Percentiles rank a stretch among this genome's conserved stretches.
Evolutionary conservation across 2,888 invertebrate species (phyloP).

Genomic region (Leptinotarsa juncta): DNA sequence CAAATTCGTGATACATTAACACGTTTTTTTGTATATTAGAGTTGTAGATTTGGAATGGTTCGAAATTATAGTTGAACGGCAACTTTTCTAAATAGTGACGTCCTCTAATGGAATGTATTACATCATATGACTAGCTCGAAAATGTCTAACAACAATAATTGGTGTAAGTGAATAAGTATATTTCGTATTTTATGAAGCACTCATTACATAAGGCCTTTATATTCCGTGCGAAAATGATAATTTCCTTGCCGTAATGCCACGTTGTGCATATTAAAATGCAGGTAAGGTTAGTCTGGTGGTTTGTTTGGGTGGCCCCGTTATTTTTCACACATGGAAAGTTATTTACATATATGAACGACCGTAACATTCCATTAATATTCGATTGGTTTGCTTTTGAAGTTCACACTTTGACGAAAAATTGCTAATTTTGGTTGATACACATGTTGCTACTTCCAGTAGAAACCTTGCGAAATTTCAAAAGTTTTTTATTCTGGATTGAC

Average conservation of each 20-base stretch:
- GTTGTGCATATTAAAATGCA: conserved; percentile 44
- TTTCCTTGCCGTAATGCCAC: conserved; percentile 47
- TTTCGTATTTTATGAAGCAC: conserved; percentile 24
- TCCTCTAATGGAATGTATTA: conserved; percentile 40
- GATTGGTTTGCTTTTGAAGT: too few species aligned
- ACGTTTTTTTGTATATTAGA: neutral
- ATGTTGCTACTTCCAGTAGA: conserved; percentile 31
- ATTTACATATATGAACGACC: neutral
- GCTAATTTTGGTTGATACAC: conserved; percentile 30
- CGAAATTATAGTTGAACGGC: conserved; percentile 11
- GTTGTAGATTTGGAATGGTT: conserved; percentile 4
- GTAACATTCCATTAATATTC: neutral
- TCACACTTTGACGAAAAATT: neutral
- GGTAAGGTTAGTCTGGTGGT: conserved; percentile 36
- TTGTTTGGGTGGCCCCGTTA: neutral
- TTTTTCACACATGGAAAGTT: neutral
- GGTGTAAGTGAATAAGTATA: conserved; percentile 38
- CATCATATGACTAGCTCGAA: conserved; percentile 42
- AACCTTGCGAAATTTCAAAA: conserved; percentile 45
- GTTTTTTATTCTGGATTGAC: conserved; percentile 17
- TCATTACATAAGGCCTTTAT: conserved; percentile 39
- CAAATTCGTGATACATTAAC: conserved; percentile 21
- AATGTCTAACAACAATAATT: conserved; percentile 44
- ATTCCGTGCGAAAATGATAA: conserved; percentile 27
- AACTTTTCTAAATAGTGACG: conserved; percentile 31